phyloP scores from a whole-genome alignment of 2,888 invertebrate genomes.

The Eupithecia dodoneata region DNA sequence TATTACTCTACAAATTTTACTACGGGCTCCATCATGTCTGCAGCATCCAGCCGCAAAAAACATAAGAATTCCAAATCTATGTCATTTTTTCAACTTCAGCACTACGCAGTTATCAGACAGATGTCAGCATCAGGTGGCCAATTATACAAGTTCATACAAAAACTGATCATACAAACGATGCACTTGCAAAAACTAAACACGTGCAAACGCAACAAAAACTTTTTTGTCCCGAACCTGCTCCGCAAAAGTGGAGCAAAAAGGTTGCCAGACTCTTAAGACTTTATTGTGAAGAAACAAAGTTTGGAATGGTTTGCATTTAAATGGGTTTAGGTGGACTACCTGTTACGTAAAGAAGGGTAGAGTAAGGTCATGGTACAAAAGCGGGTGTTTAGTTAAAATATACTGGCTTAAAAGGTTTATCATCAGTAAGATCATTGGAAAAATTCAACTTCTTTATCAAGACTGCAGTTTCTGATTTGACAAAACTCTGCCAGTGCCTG shows the following conservation, averaged over 20 bases:
- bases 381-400: slow-evolving; percentile 28
- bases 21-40: slow-evolving; percentile 5
- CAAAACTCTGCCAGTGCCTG: not conserved
- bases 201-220: slow-evolving; percentile 55
- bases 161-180: slow-evolving; percentile 38
- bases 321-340: slow-evolving; percentile 50
- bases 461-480: not conserved
- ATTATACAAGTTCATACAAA: slow-evolving; percentile 39
- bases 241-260: slow-evolving; percentile 50
- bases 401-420: not conserved
- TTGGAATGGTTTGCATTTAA: slow-evolving; percentile 20
- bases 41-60: not conserved
- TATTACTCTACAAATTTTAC: slow-evolving; percentile 4
- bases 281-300: slow-evolving; percentile 1
- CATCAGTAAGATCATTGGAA: not conserved
- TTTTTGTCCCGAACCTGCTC: slow-evolving; percentile 52
- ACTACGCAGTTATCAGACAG: slow-evolving; percentile 16
- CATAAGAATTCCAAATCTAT: slow-evolving; percentile 4
- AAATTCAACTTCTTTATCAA: not conserved
- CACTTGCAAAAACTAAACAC: slow-evolving; percentile 52
- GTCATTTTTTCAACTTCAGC: not conserved
- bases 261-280: slow-evolving; percentile 19
- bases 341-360: slow-evolving; percentile 62
- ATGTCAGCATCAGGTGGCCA: slow-evolving; percentile 39
- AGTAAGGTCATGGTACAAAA: slow-evolving; percentile 44